Conservation (phyloP, 2,888 invertebrate genomes). For the Prosapia bicincta region DNA sequence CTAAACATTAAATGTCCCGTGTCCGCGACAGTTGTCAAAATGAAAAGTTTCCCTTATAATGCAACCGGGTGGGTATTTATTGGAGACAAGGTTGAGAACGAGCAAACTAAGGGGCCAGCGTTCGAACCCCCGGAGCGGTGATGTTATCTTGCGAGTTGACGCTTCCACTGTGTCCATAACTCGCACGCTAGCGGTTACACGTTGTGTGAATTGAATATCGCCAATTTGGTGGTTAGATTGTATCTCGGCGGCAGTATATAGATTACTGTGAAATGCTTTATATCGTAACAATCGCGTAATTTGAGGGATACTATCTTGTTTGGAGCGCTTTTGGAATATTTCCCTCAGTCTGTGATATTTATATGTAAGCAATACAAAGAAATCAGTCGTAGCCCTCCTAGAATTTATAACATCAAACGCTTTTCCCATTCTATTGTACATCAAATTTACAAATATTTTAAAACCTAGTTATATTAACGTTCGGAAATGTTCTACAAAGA, state of each 20-base stretch:
- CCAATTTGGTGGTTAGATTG: neutral
- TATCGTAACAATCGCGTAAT: too few relatives aligned
- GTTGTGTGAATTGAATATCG: neutral
- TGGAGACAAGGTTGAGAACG: neutral
- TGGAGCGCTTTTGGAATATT: too few relatives aligned
- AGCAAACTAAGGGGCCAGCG: neutral
- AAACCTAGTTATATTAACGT: too few relatives aligned
- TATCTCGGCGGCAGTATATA: neutral
- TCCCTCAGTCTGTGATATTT: too few relatives aligned
- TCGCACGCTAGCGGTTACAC: neutral
- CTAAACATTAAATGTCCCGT: slow-evolving; percentile 2
- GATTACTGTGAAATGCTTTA: too few relatives aligned
- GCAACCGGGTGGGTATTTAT: slow-evolving; percentile 2
- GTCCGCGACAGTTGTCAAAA: neutral
- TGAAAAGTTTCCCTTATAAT: neutral
- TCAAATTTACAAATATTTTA: too few relatives aligned
- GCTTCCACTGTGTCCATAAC: neutral
- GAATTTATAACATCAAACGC: too few relatives aligned
- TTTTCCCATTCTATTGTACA: too few relatives aligned
- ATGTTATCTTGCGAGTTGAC: neutral
- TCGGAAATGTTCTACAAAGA: too few relatives aligned
- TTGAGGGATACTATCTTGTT: too few relatives aligned
- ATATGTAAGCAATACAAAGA: too few relatives aligned
- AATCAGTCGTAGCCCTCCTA: too few relatives aligned
- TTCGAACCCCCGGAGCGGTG: neutral